These are phyloP conservation scores for Neelides sp. DNA, from an alignment of 1,140 invertebrate genomes.

Conservation along the genomic window DNA sequence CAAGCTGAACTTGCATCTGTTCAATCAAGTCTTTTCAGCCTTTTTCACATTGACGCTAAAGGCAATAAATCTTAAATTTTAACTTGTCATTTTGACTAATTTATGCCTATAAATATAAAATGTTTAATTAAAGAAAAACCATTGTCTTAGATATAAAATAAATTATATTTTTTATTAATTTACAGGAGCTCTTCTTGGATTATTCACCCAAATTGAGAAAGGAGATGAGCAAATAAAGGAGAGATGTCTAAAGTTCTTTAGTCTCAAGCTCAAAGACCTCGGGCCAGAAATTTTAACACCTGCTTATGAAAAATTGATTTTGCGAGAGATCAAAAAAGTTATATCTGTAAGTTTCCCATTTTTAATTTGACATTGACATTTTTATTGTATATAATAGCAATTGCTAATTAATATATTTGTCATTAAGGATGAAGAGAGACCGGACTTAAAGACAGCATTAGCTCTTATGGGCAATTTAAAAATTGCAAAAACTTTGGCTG, in stretches of 20 bases:
- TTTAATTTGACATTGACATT: not conserved
- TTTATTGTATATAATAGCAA: not conserved
- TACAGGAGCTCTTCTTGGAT: slow-evolving; percentile 57
- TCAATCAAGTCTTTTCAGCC: slow-evolving; percentile 51
- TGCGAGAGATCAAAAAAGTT: slow-evolving; percentile 76
- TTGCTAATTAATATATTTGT: not conserved
- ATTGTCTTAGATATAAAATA: not conserved
- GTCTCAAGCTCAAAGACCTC: slow-evolving; percentile 64
- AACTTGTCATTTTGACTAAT: not conserved
- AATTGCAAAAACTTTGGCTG: slow-evolving; percentile 61
- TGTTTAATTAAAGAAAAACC: too few relatives aligned
- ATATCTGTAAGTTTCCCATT: slow-evolving; percentile 46
- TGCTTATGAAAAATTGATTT: slow-evolving; percentile 73
- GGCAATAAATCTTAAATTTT: slow-evolving; percentile 35
- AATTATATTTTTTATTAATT: slow-evolving; percentile 24
- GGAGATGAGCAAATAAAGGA: slow-evolving; percentile 64
- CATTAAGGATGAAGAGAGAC: not conserved
- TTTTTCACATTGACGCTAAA: slow-evolving; percentile 51
- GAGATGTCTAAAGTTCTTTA: slow-evolving; percentile 75
- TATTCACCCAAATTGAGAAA: slow-evolving; percentile 74
- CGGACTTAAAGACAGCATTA: slow-evolving; percentile 5
- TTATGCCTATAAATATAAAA: not conserved
- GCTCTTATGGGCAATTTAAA: slow-evolving; percentile 73
- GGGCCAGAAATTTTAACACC: slow-evolving; percentile 64
- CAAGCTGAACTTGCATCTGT: slow-evolving; percentile 62